These are phyloP conservation scores for Rhinophrynus dorsalis DNA, from an alignment of 2,797 vertebrate species.

Conservation along the genomic window DNA sequence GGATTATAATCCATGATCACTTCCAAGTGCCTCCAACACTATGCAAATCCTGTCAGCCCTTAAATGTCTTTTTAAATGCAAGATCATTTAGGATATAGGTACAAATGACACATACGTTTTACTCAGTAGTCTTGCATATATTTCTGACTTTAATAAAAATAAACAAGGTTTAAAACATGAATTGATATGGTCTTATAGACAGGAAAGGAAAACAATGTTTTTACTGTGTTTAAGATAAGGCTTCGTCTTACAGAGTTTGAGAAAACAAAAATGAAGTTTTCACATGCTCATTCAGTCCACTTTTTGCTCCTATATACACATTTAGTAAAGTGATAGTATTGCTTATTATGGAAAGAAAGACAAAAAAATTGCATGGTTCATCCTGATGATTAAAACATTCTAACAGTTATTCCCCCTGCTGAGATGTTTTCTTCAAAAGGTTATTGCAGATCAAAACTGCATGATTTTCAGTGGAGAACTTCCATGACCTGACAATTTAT, in stretches of 20 bases:
- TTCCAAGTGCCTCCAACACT: not conserved
- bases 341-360: too few species aligned
- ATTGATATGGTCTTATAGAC: not conserved
- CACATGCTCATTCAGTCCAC: constrained; percentile 5
- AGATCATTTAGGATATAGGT: constrained; percentile 8
- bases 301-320: constrained; percentile 38
- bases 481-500: too few species aligned
- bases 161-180: constrained; percentile 24
- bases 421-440: too few species aligned
- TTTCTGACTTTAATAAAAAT: constrained; percentile 20
- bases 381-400: too few species aligned
- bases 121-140: constrained; percentile 44
- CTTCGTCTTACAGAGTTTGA: not conserved
- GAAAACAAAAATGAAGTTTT: too few species aligned
- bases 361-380: too few species aligned
- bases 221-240: not conserved
- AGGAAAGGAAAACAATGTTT: not conserved
- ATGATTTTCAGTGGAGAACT: too few species aligned
- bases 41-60: not conserved
- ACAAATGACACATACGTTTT: constrained; percentile 24
- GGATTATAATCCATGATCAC: too few species aligned
- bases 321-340: too few species aligned
- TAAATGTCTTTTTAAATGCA: not conserved
- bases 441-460: too few species aligned
- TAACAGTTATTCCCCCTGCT: too few species aligned